Base-by-base conservation (phyloP, 2,888 invertebrate genomes). In the Capitulum mitella region DNA sequence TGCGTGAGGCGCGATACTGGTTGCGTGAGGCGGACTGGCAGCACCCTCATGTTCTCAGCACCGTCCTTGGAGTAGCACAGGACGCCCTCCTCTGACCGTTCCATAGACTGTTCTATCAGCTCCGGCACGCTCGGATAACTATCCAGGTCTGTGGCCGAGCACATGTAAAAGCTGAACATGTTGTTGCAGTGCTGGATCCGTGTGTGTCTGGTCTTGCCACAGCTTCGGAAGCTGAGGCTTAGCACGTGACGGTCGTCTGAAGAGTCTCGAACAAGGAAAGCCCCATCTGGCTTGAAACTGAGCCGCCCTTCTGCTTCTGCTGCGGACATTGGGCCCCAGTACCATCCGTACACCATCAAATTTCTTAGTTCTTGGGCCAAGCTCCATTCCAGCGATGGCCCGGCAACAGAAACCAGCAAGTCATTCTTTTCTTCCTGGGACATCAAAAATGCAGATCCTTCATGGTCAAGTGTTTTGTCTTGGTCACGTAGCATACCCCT, bases 191-290 rank as follows among this genome's bases (percentile, higher is more conserved):
- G 90, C 84, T 92, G 92, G 82, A 93, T 91, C 54, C 92, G 88
- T 79, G 92, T 90, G 84, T 93, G 93, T 79, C 92, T 87, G 1
- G 92, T 91, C 82, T 89, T 88, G 37, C 91, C 91, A 80, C 89
- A 86, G 3, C 87, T 87, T 80, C 92, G 89, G 85, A 93, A 93
- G 84, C 92, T 92, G 78, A 93, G 86, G 51, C 92, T 92, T 82
- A 92, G 89, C 81, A 93, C 88, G 84, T 91, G 90, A 80, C 89
- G 88, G 82, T 89, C 89, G 79, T 92, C 91, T 34, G 92, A 91
- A 5, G 92, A 92, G 85, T 93, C 92, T n/a, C 93, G 87, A 10
- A 93, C 91, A 80, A 93, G 86, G 86, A 93, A 93, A 26, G 92
- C 89, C 54, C 93, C 93, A 83, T 92, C 92, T 14, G 91, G 90